Evolutionary conservation across 1,140 invertebrate species (phyloP), one percentile per base, ranked within the genome.

Genomic region (Heliconius hermathena): DNA sequence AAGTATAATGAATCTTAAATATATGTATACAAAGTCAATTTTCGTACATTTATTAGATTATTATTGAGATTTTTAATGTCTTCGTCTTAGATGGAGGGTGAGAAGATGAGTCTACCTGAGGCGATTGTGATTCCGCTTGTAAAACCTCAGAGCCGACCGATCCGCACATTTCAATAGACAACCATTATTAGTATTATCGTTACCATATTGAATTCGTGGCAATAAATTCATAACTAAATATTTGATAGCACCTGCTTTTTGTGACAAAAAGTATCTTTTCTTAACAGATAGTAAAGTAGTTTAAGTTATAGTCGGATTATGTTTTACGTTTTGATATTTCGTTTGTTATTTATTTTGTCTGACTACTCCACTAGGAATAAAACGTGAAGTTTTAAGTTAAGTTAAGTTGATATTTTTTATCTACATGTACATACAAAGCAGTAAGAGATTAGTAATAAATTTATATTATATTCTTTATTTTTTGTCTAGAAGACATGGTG

Each of bases 121-220:
- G 85, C 89, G 87, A 90, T 91, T 93, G 89, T 91, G 90, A 88
- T 88, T 89, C 81, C n/a, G 20, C 54, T 26, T 60, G 54, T 54
- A 54, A 54, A 60, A 60, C 54, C 54, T 60, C 20, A 60, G 54
- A 8, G 54, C 54, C 54, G 54, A 22, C n/a, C 54, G 54, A 60
- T 60, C n/a, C 54, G 54, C n/a, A 60, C 54, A 60, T 60, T 60
- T 60, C 54, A 11, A 60, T 60, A 20, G 20, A 9, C 54, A 60
- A 60, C 54, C 54, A 71, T 78, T 26, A 77, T 77, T 77, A 38
- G 46, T 11, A 49, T 54, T 36, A 72, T 13, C 80, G 57, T 57
- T 60, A 22, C 54, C 54, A 60, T 60, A 60, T 60, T 60, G 54
- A 60, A 60, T 60, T 22, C n/a, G n/a, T 60, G 54, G 54, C 54